These are phyloP conservation scores for Mylabris phalerata DNA, from an alignment of 1,140 invertebrate species.

Conservation along the genomic window DNA sequence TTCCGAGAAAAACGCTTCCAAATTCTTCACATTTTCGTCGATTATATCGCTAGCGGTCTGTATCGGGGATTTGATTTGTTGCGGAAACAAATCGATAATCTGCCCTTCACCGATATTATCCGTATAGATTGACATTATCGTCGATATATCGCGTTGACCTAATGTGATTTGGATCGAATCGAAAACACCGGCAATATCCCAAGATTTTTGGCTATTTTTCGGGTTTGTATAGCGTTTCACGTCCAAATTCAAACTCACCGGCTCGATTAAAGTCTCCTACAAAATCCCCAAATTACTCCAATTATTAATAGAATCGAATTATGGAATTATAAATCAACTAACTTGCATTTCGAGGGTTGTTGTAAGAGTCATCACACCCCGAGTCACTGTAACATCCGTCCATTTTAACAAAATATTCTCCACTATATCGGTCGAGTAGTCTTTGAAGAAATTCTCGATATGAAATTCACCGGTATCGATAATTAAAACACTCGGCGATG, in stretches of 20 bases:
- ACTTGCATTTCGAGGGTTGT: constrained; percentile 65
- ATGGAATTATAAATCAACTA: neutral
- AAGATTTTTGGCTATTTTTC: constrained; percentile 44
- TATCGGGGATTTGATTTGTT: constrained; percentile 19
- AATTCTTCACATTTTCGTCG: constrained; percentile 58
- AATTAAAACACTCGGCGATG: constrained; percentile 71
- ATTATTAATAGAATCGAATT: constrained; percentile 6
- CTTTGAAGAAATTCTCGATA: constrained; percentile 76
- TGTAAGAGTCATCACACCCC: constrained; percentile 65
- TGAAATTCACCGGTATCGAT: constrained; percentile 68
- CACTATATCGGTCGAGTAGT: constrained; percentile 46
- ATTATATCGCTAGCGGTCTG: constrained; percentile 29
- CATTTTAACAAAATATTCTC: constrained; percentile 67
- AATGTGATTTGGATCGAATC: constrained; percentile 61
- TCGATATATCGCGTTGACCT: constrained; percentile 65
- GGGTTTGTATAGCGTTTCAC: constrained; percentile 57
- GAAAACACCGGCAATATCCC: constrained; percentile 60
- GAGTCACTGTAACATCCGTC: constrained; percentile 58
- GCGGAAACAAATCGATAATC: constrained; percentile 39
- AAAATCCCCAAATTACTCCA: constrained; percentile 36
- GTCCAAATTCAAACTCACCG: constrained; percentile 63
- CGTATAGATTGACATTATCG: constrained; percentile 59
- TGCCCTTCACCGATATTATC: constrained; percentile 48
- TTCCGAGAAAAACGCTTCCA: constrained; percentile 69
- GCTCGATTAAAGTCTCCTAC: constrained; percentile 66